A percentile compares a stretch with the other conserved stretches of the same genome.
phyloP scores from a whole-genome alignment of 1,140 invertebrate species.

The Drosophila melanica region DNA sequence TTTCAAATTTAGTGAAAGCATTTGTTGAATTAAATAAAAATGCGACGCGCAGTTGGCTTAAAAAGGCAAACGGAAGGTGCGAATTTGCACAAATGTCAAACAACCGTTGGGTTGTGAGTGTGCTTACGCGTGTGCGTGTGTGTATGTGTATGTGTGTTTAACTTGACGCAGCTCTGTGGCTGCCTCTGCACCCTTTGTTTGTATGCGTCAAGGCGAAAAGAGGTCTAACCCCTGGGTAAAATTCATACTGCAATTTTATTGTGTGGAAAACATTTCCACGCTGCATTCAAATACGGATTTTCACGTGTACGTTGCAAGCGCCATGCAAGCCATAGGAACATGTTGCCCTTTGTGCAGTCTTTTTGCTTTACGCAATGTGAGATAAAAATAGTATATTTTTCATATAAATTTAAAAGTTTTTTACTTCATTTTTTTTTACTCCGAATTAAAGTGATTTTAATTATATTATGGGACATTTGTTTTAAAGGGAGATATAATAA shows the following conservation, averaged over 20 bases:
- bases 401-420: neutral
- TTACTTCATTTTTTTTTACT: no score
- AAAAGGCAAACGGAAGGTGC: conserved; percentile 22
- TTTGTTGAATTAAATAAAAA: conserved; percentile 9
- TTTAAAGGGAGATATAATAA: no score
- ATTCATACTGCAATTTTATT: conserved; percentile 30
- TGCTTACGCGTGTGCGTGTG: conserved; percentile 5
- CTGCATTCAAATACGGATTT: conserved; percentile 17
- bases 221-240: conserved; percentile 7
- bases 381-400: neutral
- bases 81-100: conserved; percentile 28
- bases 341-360: conserved; percentile 16
- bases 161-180: conserved; percentile 5
- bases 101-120: neutral
- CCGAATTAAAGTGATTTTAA: neutral
- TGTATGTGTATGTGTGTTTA: conserved; percentile 9
- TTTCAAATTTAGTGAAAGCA: conserved; percentile 1
- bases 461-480: no score
- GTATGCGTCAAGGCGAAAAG: conserved; percentile 20
- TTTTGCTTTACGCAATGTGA: neutral
- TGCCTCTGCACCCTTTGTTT: conserved; percentile 32
- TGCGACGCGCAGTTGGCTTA: neutral
- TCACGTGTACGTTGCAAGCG: neutral
- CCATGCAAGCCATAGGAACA: conserved; percentile 2
- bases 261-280: conserved; percentile 39